phyloP scores from a whole-genome alignment of 2,113 vertebrate species.

The Oreotrochilus melanogaster region DNA sequence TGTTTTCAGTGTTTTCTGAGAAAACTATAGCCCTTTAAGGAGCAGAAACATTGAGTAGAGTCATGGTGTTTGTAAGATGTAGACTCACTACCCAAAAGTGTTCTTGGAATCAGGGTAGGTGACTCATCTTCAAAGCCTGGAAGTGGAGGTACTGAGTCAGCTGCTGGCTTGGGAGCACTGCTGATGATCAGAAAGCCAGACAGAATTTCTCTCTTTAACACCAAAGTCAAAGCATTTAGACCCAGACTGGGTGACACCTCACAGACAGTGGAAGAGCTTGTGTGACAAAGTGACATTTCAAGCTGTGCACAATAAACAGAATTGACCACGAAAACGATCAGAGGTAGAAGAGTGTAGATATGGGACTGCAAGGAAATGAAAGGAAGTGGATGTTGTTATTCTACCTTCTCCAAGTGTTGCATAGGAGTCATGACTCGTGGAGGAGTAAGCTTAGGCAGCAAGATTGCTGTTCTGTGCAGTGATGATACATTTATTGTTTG shows the following conservation, averaged over 20 bases:
- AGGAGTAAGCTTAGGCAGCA: neutral
- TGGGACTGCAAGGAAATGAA: neutral
- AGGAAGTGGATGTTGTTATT: neutral
- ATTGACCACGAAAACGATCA: neutral
- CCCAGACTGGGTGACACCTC: neutral
- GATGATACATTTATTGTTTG: neutral
- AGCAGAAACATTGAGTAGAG: neutral
- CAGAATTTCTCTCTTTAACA: neutral
- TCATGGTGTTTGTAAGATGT: neutral
- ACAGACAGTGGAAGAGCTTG: neutral
- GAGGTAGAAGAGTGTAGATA: neutral
- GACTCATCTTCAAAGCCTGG: neutral
- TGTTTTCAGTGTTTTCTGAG: neutral
- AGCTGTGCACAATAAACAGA: neutral
- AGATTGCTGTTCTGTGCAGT: neutral
- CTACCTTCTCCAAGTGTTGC: neutral
- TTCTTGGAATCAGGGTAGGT: neutral
- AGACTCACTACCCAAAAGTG: neutral
- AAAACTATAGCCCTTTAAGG: neutral
- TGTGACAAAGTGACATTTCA: neutral
- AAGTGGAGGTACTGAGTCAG: conserved; percentile 28
- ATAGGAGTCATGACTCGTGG: neutral
- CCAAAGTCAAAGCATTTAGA: neutral
- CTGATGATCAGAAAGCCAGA: neutral
- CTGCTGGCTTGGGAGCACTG: neutral